phyloP scores from a whole-genome alignment of 2,888 invertebrate species.

The Athripsodes cinereus region DNA sequence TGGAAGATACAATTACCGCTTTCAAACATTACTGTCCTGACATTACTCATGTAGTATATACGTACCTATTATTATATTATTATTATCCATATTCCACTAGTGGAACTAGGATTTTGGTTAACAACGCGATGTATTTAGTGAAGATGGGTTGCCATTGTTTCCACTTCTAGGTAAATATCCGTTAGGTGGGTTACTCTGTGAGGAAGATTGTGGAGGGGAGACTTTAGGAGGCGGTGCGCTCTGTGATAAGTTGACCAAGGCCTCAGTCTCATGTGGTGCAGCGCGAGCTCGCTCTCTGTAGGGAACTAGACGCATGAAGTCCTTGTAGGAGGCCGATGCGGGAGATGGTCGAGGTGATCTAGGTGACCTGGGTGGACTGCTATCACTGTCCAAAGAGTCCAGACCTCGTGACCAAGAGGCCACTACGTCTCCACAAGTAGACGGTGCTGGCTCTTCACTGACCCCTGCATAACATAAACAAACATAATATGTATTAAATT shows the following conservation, averaged over 20 bases:
- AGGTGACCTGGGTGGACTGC: conserved; percentile 11
- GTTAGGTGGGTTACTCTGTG: conserved; percentile 18
- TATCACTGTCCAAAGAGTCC: conserved; percentile 21
- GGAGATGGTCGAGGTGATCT: conserved; percentile 10
- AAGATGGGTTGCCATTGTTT: conserved; percentile 25
- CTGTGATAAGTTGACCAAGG: conserved; percentile 16
- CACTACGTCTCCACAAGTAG: conserved; percentile 8
- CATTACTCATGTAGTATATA: too few relatives aligned
- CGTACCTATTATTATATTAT: too few relatives aligned
- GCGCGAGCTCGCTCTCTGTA: conserved; percentile 17
- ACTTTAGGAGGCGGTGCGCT: conserved; percentile 28
- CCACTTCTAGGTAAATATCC: conserved; percentile 16
- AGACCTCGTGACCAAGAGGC: conserved; percentile 10
- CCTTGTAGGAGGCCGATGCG: conserved; percentile 16
- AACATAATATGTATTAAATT: too few relatives aligned
- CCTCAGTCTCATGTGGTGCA: conserved; percentile 24
- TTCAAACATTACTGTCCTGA: too few relatives aligned
- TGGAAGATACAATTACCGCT: too few relatives aligned
- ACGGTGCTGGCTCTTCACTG: conserved; percentile 18
- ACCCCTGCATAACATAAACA: conserved; percentile 9
- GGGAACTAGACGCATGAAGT: conserved; percentile 16
- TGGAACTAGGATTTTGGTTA: conserved; percentile 4
- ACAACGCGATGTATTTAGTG: conserved; percentile 28
- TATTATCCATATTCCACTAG: too few relatives aligned
- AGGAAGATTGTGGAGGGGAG: conserved; percentile 36